Conservation (phyloP, 2,888 invertebrate genomes). For the Itoplectis maculator region DNA sequence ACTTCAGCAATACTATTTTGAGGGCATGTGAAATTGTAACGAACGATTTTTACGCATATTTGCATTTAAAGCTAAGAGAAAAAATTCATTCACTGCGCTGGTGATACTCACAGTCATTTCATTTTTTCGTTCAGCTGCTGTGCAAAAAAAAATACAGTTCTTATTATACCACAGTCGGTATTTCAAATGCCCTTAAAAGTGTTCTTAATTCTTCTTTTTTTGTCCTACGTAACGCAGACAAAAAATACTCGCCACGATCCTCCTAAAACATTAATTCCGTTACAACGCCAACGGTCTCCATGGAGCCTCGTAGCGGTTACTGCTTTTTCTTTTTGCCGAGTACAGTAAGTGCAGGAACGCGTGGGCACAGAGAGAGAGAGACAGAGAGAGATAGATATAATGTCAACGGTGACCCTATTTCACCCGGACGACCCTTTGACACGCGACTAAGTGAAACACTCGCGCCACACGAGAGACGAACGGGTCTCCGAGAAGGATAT, state of each 20-base stretch:
- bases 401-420: conserved; percentile 75
- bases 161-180: no score
- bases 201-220: background rate
- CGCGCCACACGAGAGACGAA: background rate
- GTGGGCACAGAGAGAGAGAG: conserved; percentile 74
- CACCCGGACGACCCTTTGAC: conserved; percentile 76
- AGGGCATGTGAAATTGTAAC: no score
- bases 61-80: no score
- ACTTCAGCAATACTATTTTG: conserved; percentile 13
- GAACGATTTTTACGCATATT: background rate
- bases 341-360: conserved; percentile 54
- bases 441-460: conserved; percentile 71
- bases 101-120: no score
- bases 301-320: background rate
- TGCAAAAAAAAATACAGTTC: background rate
- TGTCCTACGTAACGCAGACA: no score
- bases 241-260: background rate
- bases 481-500: conserved; percentile 24
- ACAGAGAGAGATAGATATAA: conserved; percentile 68
- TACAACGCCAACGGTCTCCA: conserved; percentile 26
- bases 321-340: conserved; percentile 20
- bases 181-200: background rate
- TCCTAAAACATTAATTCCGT: conserved; percentile 30
- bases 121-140: background rate
- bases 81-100: no score